phyloP scores from a whole-genome alignment of 2,797 vertebrate genomes.

The Poeciliopsis infans region DNA sequence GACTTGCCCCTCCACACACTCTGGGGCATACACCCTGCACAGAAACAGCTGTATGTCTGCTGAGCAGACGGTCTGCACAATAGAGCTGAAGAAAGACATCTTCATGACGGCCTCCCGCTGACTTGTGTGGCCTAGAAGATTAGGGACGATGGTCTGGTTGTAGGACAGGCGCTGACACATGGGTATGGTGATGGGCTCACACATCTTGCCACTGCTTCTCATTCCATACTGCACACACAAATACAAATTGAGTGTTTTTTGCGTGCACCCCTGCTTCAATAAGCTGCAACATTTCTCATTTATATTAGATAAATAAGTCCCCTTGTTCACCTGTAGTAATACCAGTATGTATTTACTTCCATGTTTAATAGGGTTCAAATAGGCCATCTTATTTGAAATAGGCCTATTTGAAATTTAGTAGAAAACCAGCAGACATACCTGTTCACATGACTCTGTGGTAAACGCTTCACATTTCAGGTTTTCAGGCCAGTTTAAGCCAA shows the following conservation, averaged over 20 bases:
- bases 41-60: conserved; percentile 65
- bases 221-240: conserved; percentile 58
- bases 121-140: conserved; percentile 67
- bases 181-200: conserved; percentile 70
- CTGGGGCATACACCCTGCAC: conserved; percentile 69
- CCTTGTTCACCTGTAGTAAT: not conserved
- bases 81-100: conserved; percentile 70
- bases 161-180: conserved; percentile 69
- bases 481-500: conserved; percentile 45
- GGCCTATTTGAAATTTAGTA: not conserved
- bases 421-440: conserved; percentile 8
- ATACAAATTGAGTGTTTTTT: not conserved
- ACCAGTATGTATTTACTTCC: not conserved
- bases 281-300: not conserved
- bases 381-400: not conserved
- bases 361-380: not conserved
- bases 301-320: not conserved
- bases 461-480: conserved; percentile 16
- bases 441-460: conserved; percentile 10
- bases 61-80: conserved; percentile 48
- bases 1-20: conserved; percentile 54
- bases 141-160: conserved; percentile 67
- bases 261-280: not conserved
- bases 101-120: conserved; percentile 63
- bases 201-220: conserved; percentile 53